phyloP scores from a whole-genome alignment of 2,888 invertebrate genomes.

The Drosophila sordidapex region DNA sequence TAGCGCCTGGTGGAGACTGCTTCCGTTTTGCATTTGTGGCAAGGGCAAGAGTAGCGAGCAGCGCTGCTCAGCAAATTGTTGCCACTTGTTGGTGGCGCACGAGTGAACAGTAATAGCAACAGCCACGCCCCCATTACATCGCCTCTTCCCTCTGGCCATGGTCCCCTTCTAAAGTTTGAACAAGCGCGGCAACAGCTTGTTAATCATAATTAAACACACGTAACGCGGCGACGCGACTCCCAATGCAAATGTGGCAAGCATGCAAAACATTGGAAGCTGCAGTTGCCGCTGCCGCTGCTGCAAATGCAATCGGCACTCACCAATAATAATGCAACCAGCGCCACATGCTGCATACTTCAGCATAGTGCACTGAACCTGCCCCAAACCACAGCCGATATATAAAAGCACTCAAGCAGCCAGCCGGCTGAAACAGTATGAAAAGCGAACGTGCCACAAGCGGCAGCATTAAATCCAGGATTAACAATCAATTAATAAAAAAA shows the following conservation, averaged over 20 bases:
- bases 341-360: slow-evolving; percentile 48
- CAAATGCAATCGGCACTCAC: slow-evolving; percentile 45
- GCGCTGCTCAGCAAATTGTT: slow-evolving; percentile 59
- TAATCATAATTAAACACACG: slow-evolving; percentile 72
- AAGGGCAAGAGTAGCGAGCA: slow-evolving; percentile 30
- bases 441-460: slow-evolving; percentile 53
- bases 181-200: slow-evolving; percentile 50
- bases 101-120: slow-evolving; percentile 51
- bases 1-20: slow-evolving; percentile 46
- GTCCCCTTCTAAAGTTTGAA: background rate
- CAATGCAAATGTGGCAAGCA: slow-evolving; percentile 60
- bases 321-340: slow-evolving; percentile 33
- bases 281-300: slow-evolving; percentile 38
- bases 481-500: slow-evolving; percentile 13
- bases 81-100: slow-evolving; percentile 52
- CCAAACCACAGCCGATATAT: slow-evolving; percentile 38
- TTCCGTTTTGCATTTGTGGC: slow-evolving; percentile 43
- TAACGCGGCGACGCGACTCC: slow-evolving; percentile 42
- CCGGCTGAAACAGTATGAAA: slow-evolving; percentile 58
- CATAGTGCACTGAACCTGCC: slow-evolving; percentile 72
- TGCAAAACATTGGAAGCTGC: slow-evolving; percentile 54
- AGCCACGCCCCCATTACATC: slow-evolving; percentile 27
- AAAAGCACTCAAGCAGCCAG: slow-evolving; percentile 53
- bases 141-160: background rate
- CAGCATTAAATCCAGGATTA: slow-evolving; percentile 42